phyloP scores from a whole-genome alignment of 2,888 invertebrate genomes.

The Watsonalla cultraria region DNA sequence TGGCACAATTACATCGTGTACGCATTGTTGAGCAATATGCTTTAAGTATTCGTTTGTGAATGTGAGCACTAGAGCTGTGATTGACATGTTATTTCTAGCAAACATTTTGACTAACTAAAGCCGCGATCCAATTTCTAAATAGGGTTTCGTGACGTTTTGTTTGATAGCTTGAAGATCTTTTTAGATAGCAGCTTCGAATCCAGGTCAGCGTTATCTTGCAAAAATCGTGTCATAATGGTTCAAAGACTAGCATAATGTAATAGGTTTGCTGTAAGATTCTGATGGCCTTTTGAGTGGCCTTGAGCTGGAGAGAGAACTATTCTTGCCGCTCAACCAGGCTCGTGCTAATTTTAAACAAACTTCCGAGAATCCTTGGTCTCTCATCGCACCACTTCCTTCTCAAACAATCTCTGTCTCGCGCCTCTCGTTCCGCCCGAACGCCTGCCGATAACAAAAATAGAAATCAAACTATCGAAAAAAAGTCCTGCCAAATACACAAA shows the following conservation, averaged over 20 bases:
- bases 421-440: constrained; percentile 39
- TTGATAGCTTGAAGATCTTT: constrained; percentile 58
- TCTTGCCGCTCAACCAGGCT: constrained; percentile 21
- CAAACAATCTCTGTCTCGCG: constrained; percentile 37
- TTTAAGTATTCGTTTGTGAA: neutral
- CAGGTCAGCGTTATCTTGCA: constrained; percentile 41
- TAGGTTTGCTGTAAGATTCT: constrained; percentile 4
- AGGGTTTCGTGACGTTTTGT: constrained; percentile 35
- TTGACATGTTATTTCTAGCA: too few species aligned
- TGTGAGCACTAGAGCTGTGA: too few species aligned
- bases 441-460: constrained; percentile 57
- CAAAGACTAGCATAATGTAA: constrained; percentile 10
- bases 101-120: constrained; percentile 2
- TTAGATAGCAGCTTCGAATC: constrained; percentile 49
- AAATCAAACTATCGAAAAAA: constrained; percentile 54
- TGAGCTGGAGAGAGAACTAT: constrained; percentile 28
- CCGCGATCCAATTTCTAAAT: constrained; percentile 27
- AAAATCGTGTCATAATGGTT: constrained; percentile 22
- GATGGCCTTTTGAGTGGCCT: constrained; percentile 19
- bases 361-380: constrained; percentile 48
- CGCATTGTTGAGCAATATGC: neutral
- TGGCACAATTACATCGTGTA: neutral
- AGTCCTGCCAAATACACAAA: constrained; percentile 70
- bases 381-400: constrained; percentile 41
- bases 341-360: constrained; percentile 35